These are phyloP conservation scores for Arctocebus calabarensis DNA, from an alignment of 2,797 vertebrate genomes.

Conservation along the genomic window DNA sequence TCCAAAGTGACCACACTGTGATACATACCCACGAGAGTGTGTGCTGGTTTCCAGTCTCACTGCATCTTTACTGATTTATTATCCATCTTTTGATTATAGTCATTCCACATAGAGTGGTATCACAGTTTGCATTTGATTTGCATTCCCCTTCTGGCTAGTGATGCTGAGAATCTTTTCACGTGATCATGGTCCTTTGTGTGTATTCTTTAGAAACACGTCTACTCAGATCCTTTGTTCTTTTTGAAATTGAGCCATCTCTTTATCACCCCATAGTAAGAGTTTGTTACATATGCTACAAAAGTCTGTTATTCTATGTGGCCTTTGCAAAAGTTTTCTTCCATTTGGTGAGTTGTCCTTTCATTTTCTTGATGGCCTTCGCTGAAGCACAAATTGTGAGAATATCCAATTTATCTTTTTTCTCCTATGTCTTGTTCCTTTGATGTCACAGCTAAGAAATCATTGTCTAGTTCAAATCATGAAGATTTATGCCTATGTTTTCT, in stretches of 20 bases:
- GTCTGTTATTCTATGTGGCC: neutral
- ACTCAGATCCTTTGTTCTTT: neutral
- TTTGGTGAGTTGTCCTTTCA: neutral
- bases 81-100: conserved; percentile 1
- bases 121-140: conserved; percentile 27
- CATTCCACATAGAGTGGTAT: neutral
- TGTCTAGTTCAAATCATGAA: neutral
- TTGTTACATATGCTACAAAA: neutral
- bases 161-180: neutral
- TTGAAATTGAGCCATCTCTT: conserved; percentile 16
- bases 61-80: neutral
- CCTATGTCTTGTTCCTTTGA: neutral
- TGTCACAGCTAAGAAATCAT: neutral
- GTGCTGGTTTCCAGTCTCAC: neutral
- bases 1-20: neutral
- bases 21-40: neutral
- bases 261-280: neutral
- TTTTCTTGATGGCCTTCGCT: neutral
- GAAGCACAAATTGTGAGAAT: neutral
- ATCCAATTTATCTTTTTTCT: neutral
- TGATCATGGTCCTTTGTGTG: neutral
- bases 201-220: neutral
- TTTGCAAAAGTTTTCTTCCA: neutral
- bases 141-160: neutral
- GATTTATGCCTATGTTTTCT: neutral